Conservation (phyloP, 1,140 invertebrate species). For the Popillia japonica region DNA sequence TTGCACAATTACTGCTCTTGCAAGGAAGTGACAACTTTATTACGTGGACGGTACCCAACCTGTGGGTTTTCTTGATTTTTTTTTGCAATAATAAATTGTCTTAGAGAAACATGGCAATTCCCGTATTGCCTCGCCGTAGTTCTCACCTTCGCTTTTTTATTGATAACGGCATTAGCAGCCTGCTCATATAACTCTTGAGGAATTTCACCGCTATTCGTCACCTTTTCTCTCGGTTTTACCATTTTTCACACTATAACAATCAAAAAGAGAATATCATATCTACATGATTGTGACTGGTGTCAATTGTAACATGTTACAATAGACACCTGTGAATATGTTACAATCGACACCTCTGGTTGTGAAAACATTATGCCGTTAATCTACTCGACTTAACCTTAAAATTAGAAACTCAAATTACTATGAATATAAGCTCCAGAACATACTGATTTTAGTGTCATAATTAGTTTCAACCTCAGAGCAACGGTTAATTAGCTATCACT, state of each 20-base stretch:
- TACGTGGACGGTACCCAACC: neutral
- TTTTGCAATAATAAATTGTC: neutral
- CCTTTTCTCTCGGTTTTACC: neutral
- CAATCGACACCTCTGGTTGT: neutral
- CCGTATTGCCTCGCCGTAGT: neutral
- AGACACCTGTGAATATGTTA: constrained; percentile 17
- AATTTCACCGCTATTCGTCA: constrained; percentile 11
- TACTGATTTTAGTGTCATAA: no score
- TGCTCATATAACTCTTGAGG: constrained; percentile 30
- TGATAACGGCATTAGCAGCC: constrained; percentile 17
- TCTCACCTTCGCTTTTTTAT: neutral
- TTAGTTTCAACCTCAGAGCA: no score
- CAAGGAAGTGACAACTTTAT: neutral
- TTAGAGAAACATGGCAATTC: neutral
- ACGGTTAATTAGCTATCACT: no score
- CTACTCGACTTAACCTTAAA: no score
- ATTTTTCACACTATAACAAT: neutral
- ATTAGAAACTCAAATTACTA: no score
- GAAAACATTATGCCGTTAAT: neutral
- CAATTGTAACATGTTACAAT: constrained; percentile 39
- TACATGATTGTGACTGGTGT: neutral
- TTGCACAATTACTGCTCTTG: neutral
- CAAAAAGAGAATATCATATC: neutral
- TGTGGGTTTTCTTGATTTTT: neutral
- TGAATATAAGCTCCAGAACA: no score